A percentile compares a stretch with the other conserved stretches of the same genome.
These are phyloP conservation scores for Caenorhabditis uteleia DNA, from an alignment of 2,888 invertebrate species.

Conservation along the genomic window DNA sequence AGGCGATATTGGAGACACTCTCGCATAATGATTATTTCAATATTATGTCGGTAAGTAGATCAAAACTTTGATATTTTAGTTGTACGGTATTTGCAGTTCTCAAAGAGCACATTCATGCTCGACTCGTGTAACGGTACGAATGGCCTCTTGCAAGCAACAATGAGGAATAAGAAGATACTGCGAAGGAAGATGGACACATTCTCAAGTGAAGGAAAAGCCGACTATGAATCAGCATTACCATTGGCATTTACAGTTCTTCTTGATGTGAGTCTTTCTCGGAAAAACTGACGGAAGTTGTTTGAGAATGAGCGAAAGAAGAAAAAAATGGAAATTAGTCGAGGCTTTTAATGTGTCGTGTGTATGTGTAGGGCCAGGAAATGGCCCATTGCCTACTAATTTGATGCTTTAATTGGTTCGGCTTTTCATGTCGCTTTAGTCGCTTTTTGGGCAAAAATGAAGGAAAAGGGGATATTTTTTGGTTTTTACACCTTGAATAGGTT, in stretches of 20 bases:
- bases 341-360: slow-evolving; percentile 19
- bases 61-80: slow-evolving; percentile 4
- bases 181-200: slow-evolving; percentile 75
- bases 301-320: slow-evolving; percentile 4
- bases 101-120: slow-evolving; percentile 78
- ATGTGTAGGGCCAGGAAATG: too few relatives aligned
- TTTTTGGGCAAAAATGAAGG: too few relatives aligned
- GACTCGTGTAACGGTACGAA: slow-evolving; percentile 81
- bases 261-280: slow-evolving; percentile 74
- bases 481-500: too few relatives aligned
- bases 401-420: too few relatives aligned
- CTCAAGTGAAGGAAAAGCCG: slow-evolving; percentile 81
- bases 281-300: slow-evolving; percentile 10
- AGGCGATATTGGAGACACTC: slow-evolving; percentile 87
- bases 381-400: too few relatives aligned
- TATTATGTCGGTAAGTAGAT: slow-evolving; percentile 77
- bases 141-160: slow-evolving; percentile 84
- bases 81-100: slow-evolving; percentile 73
- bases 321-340: slow-evolving; percentile 7
- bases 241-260: slow-evolving; percentile 83
- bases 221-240: slow-evolving; percentile 82
- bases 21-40: slow-evolving; percentile 98
- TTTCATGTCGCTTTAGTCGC: too few relatives aligned
- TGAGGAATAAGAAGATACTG: slow-evolving; percentile 71
- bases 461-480: too few relatives aligned